These are phyloP conservation scores for Botrylloides violaceus DNA, from an alignment of 23 tunicate species.

Conservation along the genomic window DNA sequence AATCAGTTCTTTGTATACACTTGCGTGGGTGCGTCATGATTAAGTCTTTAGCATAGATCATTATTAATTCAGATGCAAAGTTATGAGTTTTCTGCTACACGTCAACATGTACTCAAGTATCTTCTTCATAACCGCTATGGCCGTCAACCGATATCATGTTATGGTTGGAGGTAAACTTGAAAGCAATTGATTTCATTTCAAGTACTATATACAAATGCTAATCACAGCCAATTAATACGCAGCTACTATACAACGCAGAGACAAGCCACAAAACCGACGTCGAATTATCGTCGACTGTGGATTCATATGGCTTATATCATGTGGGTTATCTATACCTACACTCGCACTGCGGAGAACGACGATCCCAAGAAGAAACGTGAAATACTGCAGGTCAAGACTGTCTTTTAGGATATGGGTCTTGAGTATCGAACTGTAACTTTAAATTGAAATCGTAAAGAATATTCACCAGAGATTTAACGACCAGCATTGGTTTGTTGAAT, in stretches of 20 bases:
- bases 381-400: not conserved
- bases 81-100: slow-evolving; percentile 4
- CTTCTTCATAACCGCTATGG: slow-evolving; percentile 1
- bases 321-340: not conserved
- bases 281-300: not conserved
- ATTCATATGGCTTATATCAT: not conserved
- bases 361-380: not conserved
- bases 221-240: not conserved
- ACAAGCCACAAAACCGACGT: not conserved
- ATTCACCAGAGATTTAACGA: no score
- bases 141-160: not conserved
- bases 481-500: no score
- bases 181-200: no score
- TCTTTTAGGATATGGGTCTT: no score
- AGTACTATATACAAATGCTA: no score
- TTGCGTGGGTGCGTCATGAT: no score
- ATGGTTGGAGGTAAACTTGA: not conserved
- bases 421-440: no score
- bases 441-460: no score
- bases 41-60: no score
- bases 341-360: not conserved
- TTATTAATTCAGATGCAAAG: slow-evolving; percentile 11
- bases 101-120: slow-evolving; percentile 11
- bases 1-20: no score
- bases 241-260: not conserved